Evolutionary conservation across 2,888 invertebrate species (phyloP).

Genomic region (Chalcis sispes): DNA sequence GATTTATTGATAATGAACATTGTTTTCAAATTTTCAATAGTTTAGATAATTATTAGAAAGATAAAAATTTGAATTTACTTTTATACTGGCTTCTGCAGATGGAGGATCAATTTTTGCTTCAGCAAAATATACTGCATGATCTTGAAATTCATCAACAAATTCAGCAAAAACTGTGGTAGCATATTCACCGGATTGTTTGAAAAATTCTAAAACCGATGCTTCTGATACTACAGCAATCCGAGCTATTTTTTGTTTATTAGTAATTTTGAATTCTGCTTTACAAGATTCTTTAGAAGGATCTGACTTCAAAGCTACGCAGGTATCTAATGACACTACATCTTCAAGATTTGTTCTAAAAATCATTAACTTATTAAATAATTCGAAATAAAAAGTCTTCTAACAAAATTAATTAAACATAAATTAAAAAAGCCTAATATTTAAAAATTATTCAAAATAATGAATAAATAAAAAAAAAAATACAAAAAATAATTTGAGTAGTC

Average conservation of each 20-base stretch:
- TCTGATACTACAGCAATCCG: constrained; percentile 74
- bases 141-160: constrained; percentile 73
- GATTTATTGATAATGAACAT: not conserved
- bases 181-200: constrained; percentile 76
- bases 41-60: not conserved
- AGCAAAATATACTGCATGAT: constrained; percentile 71
- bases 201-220: constrained; percentile 76
- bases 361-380: not conserved
- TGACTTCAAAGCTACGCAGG: constrained; percentile 65
- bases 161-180: constrained; percentile 72
- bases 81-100: constrained; percentile 69
- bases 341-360: constrained; percentile 68
- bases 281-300: constrained; percentile 63
- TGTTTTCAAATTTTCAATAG: too few species aligned
- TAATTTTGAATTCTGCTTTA: constrained; percentile 68
- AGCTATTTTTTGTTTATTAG: constrained; percentile 68
- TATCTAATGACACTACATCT: constrained; percentile 71
- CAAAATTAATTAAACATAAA: not conserved
- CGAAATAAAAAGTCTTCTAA: too few species aligned
- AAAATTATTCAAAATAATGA: constrained; percentile 14
- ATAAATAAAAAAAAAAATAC: constrained; percentile 3
- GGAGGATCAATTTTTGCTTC: constrained; percentile 68
- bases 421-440: not conserved
- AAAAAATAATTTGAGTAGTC: too few species aligned
- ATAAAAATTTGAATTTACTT: constrained; percentile 68